Evolutionary conservation across 2,797 vertebrate species (phyloP).

Genomic region (Echiichthys vipera): DNA sequence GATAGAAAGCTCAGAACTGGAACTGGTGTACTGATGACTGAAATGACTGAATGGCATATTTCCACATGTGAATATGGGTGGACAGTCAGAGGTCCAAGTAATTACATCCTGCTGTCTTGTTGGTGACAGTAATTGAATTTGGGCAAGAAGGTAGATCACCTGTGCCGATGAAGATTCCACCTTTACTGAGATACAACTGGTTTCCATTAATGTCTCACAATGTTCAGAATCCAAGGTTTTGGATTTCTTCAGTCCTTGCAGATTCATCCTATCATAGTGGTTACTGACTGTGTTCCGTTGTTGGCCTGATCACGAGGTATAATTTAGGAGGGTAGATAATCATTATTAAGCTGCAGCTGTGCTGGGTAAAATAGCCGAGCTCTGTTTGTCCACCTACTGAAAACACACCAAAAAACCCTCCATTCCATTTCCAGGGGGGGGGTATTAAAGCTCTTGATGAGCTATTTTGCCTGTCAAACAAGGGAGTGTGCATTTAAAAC

Average conservation of each 20-base stretch:
- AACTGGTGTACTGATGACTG: not conserved
- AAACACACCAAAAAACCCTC: not conserved
- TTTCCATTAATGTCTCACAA: not conserved
- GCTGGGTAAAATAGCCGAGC: not conserved
- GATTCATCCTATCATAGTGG: not conserved
- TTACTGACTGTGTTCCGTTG: not conserved
- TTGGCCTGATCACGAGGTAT: not conserved
- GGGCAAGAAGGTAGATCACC: not conserved
- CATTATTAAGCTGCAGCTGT: constrained; percentile 12
- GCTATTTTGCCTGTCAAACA: too few species aligned
- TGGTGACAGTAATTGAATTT: constrained; percentile 11
- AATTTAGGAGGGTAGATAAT: not conserved
- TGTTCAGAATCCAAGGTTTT: not conserved
- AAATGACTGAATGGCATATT: not conserved
- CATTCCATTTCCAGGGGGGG: too few species aligned
- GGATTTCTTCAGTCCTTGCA: not conserved
- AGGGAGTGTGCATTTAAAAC: too few species aligned
- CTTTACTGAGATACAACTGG: not conserved
- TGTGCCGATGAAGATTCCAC: not conserved
- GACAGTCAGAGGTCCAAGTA: not conserved
- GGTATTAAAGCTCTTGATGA: too few species aligned
- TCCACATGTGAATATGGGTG: too few species aligned
- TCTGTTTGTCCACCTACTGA: not conserved
- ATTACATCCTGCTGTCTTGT: not conserved
- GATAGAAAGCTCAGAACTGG: not conserved